Percentiles rank a stretch among this genome's conserved stretches.
These are phyloP conservation scores for Scalopus aquaticus DNA, from an alignment of 2,113 vertebrate genomes.

Conservation along the genomic window DNA sequence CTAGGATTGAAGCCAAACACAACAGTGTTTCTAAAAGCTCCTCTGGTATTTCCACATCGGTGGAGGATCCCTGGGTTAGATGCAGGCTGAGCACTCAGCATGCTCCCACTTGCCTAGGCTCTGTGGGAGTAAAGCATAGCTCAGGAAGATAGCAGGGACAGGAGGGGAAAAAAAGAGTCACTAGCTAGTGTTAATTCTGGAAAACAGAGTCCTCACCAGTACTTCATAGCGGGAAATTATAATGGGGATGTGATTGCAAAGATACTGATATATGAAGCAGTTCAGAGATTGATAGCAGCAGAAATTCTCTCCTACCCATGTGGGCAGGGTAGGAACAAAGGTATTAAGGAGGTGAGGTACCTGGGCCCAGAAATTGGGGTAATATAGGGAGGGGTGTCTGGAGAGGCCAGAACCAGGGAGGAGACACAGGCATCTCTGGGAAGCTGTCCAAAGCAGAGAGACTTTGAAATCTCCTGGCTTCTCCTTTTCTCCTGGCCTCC, in stretches of 20 bases:
- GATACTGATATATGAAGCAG: neutral
- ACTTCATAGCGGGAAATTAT: neutral
- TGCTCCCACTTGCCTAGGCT: too few species aligned
- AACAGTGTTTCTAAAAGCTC: too few species aligned
- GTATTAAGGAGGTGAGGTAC: neutral
- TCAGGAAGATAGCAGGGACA: too few species aligned
- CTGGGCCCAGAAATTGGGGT: neutral
- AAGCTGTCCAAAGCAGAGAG: neutral
- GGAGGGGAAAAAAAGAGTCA: neutral
- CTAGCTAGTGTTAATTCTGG: neutral
- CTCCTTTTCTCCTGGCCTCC: neutral
- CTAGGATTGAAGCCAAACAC: too few species aligned
- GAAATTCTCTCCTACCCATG: neutral
- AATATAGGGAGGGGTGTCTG: neutral
- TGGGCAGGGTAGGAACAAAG: neutral
- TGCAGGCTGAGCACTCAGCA: too few species aligned
- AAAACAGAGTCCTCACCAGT: neutral
- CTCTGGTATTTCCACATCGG: too few species aligned
- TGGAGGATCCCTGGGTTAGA: too few species aligned
- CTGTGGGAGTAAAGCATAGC: too few species aligned
- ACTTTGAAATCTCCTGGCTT: neutral
- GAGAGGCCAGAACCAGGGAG: neutral
- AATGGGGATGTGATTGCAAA: neutral
- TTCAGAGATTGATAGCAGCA: neutral
- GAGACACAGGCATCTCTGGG: neutral